phyloP scores from a whole-genome alignment of 2,888 invertebrate species.

The Bembecia ichneumoniformis region DNA sequence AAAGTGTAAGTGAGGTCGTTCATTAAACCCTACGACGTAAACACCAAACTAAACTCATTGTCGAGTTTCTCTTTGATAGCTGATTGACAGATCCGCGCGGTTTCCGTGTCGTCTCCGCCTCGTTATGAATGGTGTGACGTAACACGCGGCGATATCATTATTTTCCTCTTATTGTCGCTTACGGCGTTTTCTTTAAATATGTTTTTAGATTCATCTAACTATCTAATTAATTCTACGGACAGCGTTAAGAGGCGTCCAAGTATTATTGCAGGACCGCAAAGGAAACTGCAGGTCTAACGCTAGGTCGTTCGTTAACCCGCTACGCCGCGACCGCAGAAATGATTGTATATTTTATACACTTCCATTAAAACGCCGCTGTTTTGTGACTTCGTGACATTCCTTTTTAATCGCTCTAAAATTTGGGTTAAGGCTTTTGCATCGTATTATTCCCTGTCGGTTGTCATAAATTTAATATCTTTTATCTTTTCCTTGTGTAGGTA shows the following conservation, averaged over 20 bases:
- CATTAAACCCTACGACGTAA: slow-evolving; percentile 38
- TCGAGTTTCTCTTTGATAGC: slow-evolving; percentile 3
- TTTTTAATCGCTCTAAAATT: slow-evolving; percentile 58
- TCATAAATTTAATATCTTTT: background rate
- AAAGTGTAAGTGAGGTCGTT: slow-evolving; percentile 55
- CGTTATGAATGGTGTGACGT: too few relatives aligned
- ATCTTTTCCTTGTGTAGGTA: slow-evolving; percentile 1
- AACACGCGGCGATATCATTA: too few relatives aligned
- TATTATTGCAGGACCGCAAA: background rate
- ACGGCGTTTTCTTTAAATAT: background rate
- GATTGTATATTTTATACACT: slow-evolving; percentile 43
- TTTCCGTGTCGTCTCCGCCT: too few relatives aligned
- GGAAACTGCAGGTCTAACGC: slow-evolving; percentile 15
- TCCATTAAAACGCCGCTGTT: slow-evolving; percentile 59
- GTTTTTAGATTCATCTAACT: too few relatives aligned
- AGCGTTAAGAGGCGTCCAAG: too few relatives aligned
- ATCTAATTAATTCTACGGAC: too few relatives aligned
- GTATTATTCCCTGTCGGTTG: slow-evolving; percentile 19
- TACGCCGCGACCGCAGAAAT: slow-evolving; percentile 44
- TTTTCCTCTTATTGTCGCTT: background rate
- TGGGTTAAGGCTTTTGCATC: slow-evolving; percentile 62
- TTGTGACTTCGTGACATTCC: slow-evolving; percentile 67
- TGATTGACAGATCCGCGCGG: slow-evolving; percentile 2
- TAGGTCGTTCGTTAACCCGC: slow-evolving; percentile 69
- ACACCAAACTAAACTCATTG: slow-evolving; percentile 17